Evolutionary conservation across 1,140 invertebrate species (phyloP), one percentile per base, ranked within the genome.

Genomic region (Cyclina sinensis): DNA sequence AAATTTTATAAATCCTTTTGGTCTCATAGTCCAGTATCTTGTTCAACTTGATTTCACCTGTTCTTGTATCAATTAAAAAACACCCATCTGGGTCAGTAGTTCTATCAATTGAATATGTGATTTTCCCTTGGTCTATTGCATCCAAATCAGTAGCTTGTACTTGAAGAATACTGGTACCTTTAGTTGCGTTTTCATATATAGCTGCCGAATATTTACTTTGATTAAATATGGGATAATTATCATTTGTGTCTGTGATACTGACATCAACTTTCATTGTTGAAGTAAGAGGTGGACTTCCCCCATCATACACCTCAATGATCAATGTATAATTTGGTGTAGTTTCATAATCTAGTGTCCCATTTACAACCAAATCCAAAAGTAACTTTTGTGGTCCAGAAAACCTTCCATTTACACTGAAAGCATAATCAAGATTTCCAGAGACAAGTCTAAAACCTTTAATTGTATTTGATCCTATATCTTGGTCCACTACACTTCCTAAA

Each of bases 221-320:
- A 93, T 98, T 98, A 95, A 99, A 99, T 70, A 98, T 97, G 0
- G 98, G 98, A 74, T 98, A 97, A 95, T 99, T 99, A 96, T 99
- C 99, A 95, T 99, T 99, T 3, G 98, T 98, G 95, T 99, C 99
- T 95, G 94, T 91, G 27, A 99, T 98, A 2, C 97, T 98, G 30
- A 99, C 98, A 94, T 99, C 98, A 16, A 99, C 98, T 57, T 97
- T 97, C 96, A 99, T 97, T 24, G 97, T 97, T 0, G 98, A 98
- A 57, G 84, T 93, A 54, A 98, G 95, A 0, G 98, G 98, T 0
- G 93, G 91, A 97, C 89, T 91, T 0, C 95, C 96, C 2, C 95
- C 91, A 89, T 96, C 96, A 37, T 90, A 93, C 0, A 96, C 96
- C 73, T 94, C 91, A 24, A 94, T 90, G 16, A 89, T 86, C 5